Base-by-base conservation (phyloP, 2,113 vertebrate species). In the Nesogale talazaci region DNA sequence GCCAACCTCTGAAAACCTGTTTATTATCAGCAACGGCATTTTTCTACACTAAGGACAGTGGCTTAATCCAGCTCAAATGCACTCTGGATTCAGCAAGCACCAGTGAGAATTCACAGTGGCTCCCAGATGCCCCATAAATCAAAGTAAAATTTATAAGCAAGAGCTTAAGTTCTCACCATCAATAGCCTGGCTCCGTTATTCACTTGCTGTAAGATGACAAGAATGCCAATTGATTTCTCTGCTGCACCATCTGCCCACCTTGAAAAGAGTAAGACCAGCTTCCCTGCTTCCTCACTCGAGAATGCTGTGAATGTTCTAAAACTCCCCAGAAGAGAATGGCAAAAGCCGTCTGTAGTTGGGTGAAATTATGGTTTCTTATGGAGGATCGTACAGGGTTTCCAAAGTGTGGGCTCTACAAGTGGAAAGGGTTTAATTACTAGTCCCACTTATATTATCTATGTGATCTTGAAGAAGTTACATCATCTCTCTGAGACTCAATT, bases 61-160 rank as follows among this genome's bases (percentile, higher is more conserved):
- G 69, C 72, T 92, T 90, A 88, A 93, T 96, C 80, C 72, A 95
- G 78, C 34, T 69, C 34, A 46, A 96, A 83, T 74, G 69, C 89
- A 93, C 46, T 95, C 91, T 92, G 78, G 38, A 84, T 93, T 96
- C 92, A 95, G 89, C 56, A 93, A 90, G 81, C 83, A 92, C 77
- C 42, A 90, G 80, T 67, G 89, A 95, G 91, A 96, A 95, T 95
- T 92, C 74, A 87, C 52, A 91, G 72, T 69, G 89, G 31, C 72
- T 93, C 61, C 92, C 92, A 94, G 89, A 72, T 89, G 86, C 89
- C 89, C 95, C 86, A 89, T 96, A 94, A 96, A 95, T 94, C 94
- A 97, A 96, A 95, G 86, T 83, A 74, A 96, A 77, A 96, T 94
- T 93, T 82, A 89, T 89, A 95, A 89, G 91, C 94, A 94, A 93